phyloP scores from a whole-genome alignment of 2,888 invertebrate species.

The Callimorpha dominula region DNA sequence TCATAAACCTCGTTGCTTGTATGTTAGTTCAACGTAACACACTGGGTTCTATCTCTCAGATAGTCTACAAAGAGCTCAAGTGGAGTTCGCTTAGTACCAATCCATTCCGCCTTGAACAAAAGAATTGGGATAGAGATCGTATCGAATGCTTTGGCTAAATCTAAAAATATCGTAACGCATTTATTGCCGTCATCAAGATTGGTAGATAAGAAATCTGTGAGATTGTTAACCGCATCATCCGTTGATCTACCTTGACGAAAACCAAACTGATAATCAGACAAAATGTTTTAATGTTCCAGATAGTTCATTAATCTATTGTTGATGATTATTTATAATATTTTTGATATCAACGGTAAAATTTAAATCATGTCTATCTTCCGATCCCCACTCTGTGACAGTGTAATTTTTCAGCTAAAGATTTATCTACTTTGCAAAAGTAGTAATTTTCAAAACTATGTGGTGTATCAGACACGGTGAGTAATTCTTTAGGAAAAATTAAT shows the following conservation, averaged over 20 bases:
- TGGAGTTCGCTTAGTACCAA: background rate
- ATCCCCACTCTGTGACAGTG: too few species aligned
- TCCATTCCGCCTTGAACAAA: background rate
- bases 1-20: too few species aligned
- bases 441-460: too few species aligned
- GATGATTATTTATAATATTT: slow-evolving; percentile 1
- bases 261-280: slow-evolving; percentile 3
- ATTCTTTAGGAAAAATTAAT: too few species aligned
- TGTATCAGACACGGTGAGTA: too few species aligned
- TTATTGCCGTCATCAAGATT: slow-evolving; percentile 1
- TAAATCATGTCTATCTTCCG: too few species aligned
- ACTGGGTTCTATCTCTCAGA: background rate
- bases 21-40: background rate
- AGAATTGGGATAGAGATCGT: slow-evolving; percentile 3
- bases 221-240: background rate
- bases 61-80: slow-evolving; percentile 1
- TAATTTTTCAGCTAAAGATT: too few species aligned
- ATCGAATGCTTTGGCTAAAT: background rate
- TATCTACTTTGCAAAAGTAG: too few species aligned
- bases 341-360: background rate
- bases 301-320: slow-evolving; percentile 3
- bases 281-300: background rate
- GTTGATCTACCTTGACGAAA: slow-evolving; percentile 3
- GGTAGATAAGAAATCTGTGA: background rate
- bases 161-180: slow-evolving; percentile 2